Conservation (phyloP, 2,888 invertebrate genomes). For the Cantharis rufa region DNA sequence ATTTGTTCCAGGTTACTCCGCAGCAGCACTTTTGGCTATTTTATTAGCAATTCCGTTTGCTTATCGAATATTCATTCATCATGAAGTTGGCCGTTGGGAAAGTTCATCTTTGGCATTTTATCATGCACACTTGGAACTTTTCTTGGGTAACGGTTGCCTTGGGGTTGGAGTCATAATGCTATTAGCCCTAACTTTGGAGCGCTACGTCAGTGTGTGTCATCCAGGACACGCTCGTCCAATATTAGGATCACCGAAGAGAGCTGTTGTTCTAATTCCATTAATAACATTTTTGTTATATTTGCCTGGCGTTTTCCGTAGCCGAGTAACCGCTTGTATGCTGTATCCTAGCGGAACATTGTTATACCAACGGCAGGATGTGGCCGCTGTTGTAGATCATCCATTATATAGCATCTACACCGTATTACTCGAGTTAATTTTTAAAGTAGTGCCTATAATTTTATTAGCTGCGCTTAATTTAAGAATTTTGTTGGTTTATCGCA, state of each 20-base stretch:
- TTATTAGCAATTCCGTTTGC: conserved; percentile 71
- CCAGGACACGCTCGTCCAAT: conserved; percentile 70
- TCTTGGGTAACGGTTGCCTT: conserved; percentile 72
- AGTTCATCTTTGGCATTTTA: conserved; percentile 69
- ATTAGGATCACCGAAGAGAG: conserved; percentile 66
- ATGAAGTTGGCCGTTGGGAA: conserved; percentile 68
- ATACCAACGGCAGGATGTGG: conserved; percentile 58
- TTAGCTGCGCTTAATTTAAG: conserved; percentile 68
- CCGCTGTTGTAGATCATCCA: conserved; percentile 47
- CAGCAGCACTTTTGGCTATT: conserved; percentile 74
- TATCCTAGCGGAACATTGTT: conserved; percentile 60
- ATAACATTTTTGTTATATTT: conserved; percentile 69
- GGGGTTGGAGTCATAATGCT: conserved; percentile 80
- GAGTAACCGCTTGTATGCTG: conserved; percentile 60
- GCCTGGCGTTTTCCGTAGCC: conserved; percentile 68
- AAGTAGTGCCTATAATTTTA: conserved; percentile 69
- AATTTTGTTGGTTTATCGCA: conserved; percentile 68
- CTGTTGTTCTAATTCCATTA: conserved; percentile 67
- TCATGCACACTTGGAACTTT: conserved; percentile 71
- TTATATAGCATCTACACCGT: conserved; percentile 62
- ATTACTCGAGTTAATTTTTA: conserved; percentile 67
- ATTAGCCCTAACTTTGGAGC: conserved; percentile 72
- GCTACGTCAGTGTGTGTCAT: conserved; percentile 76
- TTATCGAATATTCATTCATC: conserved; percentile 67
- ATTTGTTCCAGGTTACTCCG: conserved; percentile 68